Evolutionary conservation across 2,797 vertebrate genomes (phyloP).

Genomic region (Falco biarmicus): DNA sequence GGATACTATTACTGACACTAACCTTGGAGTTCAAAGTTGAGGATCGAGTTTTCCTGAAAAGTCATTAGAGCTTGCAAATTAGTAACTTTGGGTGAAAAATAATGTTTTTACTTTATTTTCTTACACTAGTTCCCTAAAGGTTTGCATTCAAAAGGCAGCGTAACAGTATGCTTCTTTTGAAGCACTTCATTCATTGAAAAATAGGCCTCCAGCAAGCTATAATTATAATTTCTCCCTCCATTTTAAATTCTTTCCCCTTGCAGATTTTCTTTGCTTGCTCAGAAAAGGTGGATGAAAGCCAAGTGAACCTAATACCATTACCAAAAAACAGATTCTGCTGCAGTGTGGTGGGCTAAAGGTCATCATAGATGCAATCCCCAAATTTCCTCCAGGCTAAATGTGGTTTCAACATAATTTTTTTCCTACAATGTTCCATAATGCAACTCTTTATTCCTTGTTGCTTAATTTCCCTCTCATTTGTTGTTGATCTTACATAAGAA

Average conservation of each 20-base stretch:
- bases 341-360: background rate
- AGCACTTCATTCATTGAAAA: slow-evolving; percentile 23
- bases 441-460: background rate
- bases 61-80: background rate
- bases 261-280: slow-evolving; percentile 5
- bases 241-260: background rate
- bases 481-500: background rate
- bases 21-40: slow-evolving; percentile 41
- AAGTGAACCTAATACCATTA: background rate
- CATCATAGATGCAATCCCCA: background rate
- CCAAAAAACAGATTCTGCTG: background rate
- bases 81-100: background rate
- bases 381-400: background rate
- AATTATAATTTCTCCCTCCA: slow-evolving; percentile 7
- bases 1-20: background rate
- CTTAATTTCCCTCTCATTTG: slow-evolving; percentile 30
- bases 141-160: background rate
- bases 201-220: slow-evolving; percentile 22
- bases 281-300: background rate
- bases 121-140: background rate
- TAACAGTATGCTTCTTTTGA: slow-evolving; percentile 5
- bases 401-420: background rate
- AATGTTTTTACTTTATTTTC: background rate
- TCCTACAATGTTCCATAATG: background rate
- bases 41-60: background rate